Conservation (phyloP, 2,113 vertebrate species). For the Heliornis fulica region DNA sequence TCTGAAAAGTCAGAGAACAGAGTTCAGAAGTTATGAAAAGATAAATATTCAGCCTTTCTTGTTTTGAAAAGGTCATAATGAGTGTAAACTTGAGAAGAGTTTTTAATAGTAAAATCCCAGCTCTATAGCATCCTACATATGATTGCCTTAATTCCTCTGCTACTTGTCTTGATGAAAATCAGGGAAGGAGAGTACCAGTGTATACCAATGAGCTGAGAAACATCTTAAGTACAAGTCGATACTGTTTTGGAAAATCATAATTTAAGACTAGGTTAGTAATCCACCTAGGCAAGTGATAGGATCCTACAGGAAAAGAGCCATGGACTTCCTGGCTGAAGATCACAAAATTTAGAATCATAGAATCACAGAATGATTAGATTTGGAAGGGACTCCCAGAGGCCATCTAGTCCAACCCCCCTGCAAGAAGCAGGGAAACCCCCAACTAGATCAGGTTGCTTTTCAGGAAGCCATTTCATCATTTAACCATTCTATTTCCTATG, state of each 20-base stretch:
- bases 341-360: too few species aligned
- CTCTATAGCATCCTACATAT: background rate
- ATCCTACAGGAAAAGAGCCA: background rate
- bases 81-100: background rate
- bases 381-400: too few species aligned
- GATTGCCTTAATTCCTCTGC: background rate
- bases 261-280: background rate
- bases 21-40: background rate
- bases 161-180: background rate
- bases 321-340: background rate
- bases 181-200: background rate
- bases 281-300: background rate
- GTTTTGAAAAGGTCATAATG: background rate
- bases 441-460: too few species aligned
- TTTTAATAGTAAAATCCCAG: background rate
- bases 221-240: background rate
- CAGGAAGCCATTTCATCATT: background rate
- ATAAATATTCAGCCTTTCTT: background rate
- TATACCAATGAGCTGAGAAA: background rate
- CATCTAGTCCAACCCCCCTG: too few species aligned
- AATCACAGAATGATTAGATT: too few species aligned
- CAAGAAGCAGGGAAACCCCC: too few species aligned
- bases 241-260: background rate
- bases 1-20: background rate
- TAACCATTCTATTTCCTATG: background rate